Base-by-base conservation (phyloP, 1,140 invertebrate species). In the Propsilocerus akamusi region DNA sequence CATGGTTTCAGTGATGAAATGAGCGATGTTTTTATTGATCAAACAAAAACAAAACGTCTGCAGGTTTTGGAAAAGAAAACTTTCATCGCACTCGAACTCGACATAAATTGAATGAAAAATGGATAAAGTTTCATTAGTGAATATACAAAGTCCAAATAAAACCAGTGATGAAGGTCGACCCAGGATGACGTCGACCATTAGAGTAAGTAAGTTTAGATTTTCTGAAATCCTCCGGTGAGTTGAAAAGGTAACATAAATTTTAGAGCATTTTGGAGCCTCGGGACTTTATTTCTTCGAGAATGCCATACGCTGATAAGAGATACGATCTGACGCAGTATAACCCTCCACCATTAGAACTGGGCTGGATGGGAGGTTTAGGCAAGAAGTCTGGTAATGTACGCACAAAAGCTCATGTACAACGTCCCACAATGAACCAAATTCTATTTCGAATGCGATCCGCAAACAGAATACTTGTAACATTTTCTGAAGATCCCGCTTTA, bases 301-400 rank as follows among this genome's bases (percentile, higher is more conserved):
- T 20, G 20, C 48, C 48, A 5, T 49, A 49, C 20, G 20, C 20
- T 37, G 28, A 32, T 37, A 32, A 34, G 12, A 4, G 26, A 11
- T 49, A 23, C 37, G n/a, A 49, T 25, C 14, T 49, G 20, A 26
- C 17, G 25, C 12, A 41, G 11, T 49, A 24, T 25, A 28, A 49
- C 37, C 48, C 32, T 5, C 48, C 48, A 22, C 48, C 48, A 3
- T 34, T 34, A 34, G 48, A 49, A 23, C n/a, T 49, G n/a, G 28
- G 28, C 20, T 49, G 34, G 24, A 4, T 49, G 4, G 30, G 30
- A 1, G 48, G 48, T 12, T 14, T 49, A 11, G 48, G 48, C 3
- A 32, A 25, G 14, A 8, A 10, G 14, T 12, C 22, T 12, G 48
- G 48, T 1, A 34, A 4, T 23, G 8, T 25, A 1, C 10, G 48